Evolutionary conservation across 2,797 vertebrate genomes (phyloP).

Genomic region (Rhynchotus rufescens): DNA sequence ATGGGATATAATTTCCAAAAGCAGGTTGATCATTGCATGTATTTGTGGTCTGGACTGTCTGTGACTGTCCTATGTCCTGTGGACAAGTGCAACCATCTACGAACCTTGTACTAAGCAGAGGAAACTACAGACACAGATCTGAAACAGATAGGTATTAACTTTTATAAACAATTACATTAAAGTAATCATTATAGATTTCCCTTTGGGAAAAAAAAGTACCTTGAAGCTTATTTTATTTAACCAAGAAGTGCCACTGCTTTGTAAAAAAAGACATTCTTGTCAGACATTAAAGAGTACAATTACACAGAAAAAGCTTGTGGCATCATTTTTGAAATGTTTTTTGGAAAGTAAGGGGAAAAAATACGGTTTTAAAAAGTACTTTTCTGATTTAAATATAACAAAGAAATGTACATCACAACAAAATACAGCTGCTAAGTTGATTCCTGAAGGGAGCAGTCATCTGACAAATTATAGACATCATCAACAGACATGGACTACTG

Average conservation of each 20-base stretch:
- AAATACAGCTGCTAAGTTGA: neutral
- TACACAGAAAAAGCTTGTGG: neutral
- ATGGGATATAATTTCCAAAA: neutral
- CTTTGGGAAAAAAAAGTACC: neutral
- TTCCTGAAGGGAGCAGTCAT: neutral
- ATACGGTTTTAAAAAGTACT: neutral
- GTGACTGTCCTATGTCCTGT: neutral
- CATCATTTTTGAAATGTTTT: neutral
- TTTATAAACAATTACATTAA: neutral
- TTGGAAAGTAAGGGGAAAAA: neutral
- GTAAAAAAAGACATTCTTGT: neutral
- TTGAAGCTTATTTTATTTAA: neutral
- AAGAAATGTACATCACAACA: neutral
- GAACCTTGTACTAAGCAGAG: neutral
- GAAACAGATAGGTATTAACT: neutral
- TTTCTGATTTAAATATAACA: neutral
- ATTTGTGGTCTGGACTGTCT: neutral
- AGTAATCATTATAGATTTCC: neutral
- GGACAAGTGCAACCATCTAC: neutral
- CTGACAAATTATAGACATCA: neutral
- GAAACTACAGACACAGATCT: neutral
- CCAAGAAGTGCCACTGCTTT: rapidly evolving
- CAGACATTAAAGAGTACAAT: neutral
- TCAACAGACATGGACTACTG: neutral
- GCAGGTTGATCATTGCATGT: neutral